Conservation (phyloP, 2,113 vertebrate species). For the Orthonyx spaldingii region DNA sequence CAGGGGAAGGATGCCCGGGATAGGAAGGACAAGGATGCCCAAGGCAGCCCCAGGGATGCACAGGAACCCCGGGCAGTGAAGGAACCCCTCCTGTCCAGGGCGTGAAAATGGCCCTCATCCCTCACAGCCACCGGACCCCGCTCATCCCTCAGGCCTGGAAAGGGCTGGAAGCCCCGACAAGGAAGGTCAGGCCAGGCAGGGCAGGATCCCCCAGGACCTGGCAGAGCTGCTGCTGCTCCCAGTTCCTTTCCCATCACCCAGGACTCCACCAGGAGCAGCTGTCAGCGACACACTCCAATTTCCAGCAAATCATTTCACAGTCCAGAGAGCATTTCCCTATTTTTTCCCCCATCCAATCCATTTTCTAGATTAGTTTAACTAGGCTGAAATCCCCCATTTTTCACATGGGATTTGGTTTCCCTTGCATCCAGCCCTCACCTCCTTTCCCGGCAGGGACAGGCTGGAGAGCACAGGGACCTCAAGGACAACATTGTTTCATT, state of each 20-base stretch:
- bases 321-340: background rate
- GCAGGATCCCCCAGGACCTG: background rate
- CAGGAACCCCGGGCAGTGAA: background rate
- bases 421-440: background rate
- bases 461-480: background rate
- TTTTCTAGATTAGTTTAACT: background rate
- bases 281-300: slow-evolving; percentile 1
- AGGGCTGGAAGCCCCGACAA: background rate
- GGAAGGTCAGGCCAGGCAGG: background rate
- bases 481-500: background rate
- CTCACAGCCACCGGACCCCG: background rate
- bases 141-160: background rate
- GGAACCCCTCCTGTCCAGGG: accelerated
- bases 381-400: slow-evolving; percentile 24
- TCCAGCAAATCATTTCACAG: background rate
- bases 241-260: background rate
- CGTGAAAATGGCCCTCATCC: background rate
- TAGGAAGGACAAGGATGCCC: background rate
- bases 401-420: background rate
- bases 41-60: background rate
- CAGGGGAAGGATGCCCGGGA: no score
- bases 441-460: background rate
- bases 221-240: background rate
- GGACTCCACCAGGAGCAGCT: background rate
- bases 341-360: background rate